These are phyloP conservation scores for Belgica antarctica DNA, from an alignment of 2,888 invertebrate species.

Conservation along the genomic window DNA sequence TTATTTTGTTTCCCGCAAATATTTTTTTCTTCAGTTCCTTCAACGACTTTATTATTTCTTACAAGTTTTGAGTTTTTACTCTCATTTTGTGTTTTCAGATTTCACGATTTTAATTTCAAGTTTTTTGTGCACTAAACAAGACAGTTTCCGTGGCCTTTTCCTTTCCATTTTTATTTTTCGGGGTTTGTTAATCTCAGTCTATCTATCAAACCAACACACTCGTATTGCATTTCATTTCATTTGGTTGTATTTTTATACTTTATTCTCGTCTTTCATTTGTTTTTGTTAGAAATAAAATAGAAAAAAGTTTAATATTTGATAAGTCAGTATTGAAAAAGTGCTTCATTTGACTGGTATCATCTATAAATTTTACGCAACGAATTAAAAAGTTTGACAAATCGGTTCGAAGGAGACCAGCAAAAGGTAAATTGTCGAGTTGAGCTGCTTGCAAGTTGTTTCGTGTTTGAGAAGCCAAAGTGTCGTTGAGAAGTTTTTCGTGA, in stretches of 20 bases:
- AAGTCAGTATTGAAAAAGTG: slow-evolving; percentile 44
- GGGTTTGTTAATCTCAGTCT: slow-evolving; percentile 25
- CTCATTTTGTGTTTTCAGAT: too few species aligned
- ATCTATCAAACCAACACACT: slow-evolving; percentile 41
- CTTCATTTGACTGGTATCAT: slow-evolving; percentile 35
- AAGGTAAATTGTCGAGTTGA: neutral
- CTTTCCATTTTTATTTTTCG: neutral
- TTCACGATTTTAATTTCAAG: neutral
- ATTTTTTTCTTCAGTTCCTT: slow-evolving; percentile 36
- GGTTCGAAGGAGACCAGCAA: neutral
- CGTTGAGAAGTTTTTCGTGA: too few species aligned
- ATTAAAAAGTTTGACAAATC: neutral
- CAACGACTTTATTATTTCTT: slow-evolving; percentile 6
- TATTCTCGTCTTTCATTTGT: slow-evolving; percentile 19
- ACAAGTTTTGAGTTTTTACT: neutral
- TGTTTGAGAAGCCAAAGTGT: neutral
- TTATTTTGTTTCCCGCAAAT: slow-evolving; percentile 27
- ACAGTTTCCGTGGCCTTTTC: neutral
- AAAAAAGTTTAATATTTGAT: slow-evolving; percentile 42
- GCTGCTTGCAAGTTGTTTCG: neutral
- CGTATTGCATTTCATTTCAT: slow-evolving; percentile 5
- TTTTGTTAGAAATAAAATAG: slow-evolving; percentile 40
- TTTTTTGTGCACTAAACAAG: neutral
- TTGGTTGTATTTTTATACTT: slow-evolving; percentile 33
- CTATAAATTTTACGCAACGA: slow-evolving; percentile 27